Evolutionary conservation across 1,140 invertebrate species (phyloP).

Genomic region (Idris sp.): DNA sequence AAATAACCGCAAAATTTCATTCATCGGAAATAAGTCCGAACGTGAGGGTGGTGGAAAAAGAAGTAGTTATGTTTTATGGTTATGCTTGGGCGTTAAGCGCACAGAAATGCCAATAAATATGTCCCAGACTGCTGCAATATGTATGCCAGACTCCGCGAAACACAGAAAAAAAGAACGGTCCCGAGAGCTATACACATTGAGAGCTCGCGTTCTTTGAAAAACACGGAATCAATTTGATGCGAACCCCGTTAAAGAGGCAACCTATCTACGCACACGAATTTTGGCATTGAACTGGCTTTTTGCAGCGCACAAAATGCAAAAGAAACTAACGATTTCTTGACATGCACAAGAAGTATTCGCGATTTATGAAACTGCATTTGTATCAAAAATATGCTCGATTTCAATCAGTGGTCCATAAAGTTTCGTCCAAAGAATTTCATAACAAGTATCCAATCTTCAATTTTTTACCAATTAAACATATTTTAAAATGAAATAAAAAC

Average conservation of each 20-base stretch:
- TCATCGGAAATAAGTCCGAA: slow-evolving; percentile 44
- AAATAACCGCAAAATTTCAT: slow-evolving; percentile 46
- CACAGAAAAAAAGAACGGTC: slow-evolving; percentile 54
- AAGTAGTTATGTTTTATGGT: slow-evolving; percentile 53
- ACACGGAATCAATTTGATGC: slow-evolving; percentile 46
- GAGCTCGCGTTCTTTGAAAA: slow-evolving; percentile 26
- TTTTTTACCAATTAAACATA: too few relatives aligned
- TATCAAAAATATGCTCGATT: slow-evolving; percentile 45
- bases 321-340: slow-evolving; percentile 50
- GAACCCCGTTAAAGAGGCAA: slow-evolving; percentile 50
- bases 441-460: too few relatives aligned
- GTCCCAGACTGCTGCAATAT: slow-evolving; percentile 74
- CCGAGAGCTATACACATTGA: background rate
- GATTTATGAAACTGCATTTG: slow-evolving; percentile 50
- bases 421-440: slow-evolving; percentile 19
- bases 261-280: slow-evolving; percentile 47
- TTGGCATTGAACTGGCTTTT: slow-evolving; percentile 42
- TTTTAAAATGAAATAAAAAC: too few relatives aligned
- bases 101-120: slow-evolving; percentile 77
- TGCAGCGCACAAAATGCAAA: slow-evolving; percentile 28
- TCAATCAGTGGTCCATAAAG: slow-evolving; percentile 32
- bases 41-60: slow-evolving; percentile 36
- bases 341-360: slow-evolving; percentile 37
- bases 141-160: slow-evolving; percentile 69
- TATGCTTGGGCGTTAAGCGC: slow-evolving; percentile 68